Base-by-base conservation (phyloP, 2,888 invertebrate genomes). In the Mongoloraphidia duomilia region DNA sequence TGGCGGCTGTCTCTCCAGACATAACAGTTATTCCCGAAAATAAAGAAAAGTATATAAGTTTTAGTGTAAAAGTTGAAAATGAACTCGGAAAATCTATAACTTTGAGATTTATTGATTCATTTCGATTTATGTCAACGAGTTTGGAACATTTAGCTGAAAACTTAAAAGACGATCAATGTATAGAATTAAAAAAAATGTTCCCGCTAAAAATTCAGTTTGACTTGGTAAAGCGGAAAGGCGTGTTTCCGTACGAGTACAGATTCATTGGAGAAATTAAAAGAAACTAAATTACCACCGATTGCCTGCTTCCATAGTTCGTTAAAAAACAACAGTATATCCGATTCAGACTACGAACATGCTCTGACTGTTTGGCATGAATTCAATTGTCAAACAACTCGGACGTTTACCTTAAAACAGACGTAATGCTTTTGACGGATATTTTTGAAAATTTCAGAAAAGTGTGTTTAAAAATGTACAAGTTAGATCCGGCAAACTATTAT, bases 341-440 rank as follows among this genome's bases (percentile, higher is more conserved):
- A n/a, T 34, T 9, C 9, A 6, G 43, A 56, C 10, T 55, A 58
- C 43, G n/a, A 48, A 11, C 55, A 55, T 49, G 56, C 56, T 3
- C 36, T 43, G 11, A 39, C 35, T 3, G 51, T 58, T 3, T 58
- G 57, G 55, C 14, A 48, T 0, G 33, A 41, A 9, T 53, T 57
- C 11, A 14, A 51, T 1, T 49, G 50, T 13, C 41, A 43, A 13
- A 55, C 47, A 1, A 57, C 14, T 39, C 36, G 1, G 49, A 52
- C 11, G 1, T 52, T 1, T 56, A 55, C 42, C 17, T 55, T 1
- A 46, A 49, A 35, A 44, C 50, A 1, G 53, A 57, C 38, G 53
- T 57, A 0, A 10, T 52, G 2, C 11, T 56, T 9, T 34, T 56
- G 9, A 14, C 47, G 1, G 54, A 55, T 35, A 46, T 54, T 2